Conservation (phyloP, 2,888 invertebrate genomes). For the Tinea semifulvella region DNA sequence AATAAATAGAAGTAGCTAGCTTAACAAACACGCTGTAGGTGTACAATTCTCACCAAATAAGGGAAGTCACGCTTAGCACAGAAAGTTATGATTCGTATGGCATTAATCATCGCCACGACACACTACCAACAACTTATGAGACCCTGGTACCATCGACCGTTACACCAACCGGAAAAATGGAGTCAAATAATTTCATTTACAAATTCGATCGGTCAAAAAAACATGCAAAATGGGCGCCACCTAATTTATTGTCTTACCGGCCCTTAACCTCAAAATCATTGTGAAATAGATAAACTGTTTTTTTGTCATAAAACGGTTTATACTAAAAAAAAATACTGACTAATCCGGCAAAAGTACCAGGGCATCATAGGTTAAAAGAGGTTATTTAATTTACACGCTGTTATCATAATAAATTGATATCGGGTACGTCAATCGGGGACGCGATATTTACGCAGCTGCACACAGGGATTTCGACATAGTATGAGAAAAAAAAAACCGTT, state of each 20-base stretch:
- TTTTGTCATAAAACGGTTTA: no score
- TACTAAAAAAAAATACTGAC: neutral
- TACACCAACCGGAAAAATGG: no score
- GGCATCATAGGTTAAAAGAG: constrained; percentile 6
- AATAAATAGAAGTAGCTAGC: no score
- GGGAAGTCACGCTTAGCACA: constrained; percentile 10
- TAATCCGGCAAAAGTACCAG: neutral
- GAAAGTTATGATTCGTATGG: constrained; percentile 8
- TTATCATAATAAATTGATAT: constrained; percentile 1
- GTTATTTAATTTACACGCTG: constrained; percentile 5
- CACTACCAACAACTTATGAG: neutral
- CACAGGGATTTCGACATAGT: no score
- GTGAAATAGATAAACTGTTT: no score
- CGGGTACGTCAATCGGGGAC: neutral
- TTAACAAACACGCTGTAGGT: neutral
- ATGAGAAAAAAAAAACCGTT: no score
- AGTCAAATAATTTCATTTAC: no score
- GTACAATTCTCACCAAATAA: constrained; percentile 6
- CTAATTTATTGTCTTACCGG: no score
- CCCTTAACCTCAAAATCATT: no score
- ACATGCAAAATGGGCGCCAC: no score
- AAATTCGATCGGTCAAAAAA: no score
- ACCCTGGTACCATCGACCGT: neutral
- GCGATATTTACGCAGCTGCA: constrained; percentile 5
- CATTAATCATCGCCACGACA: constrained; percentile 8